phyloP scores from a whole-genome alignment of 1,140 invertebrate genomes.

The Drosophila suzukii region DNA sequence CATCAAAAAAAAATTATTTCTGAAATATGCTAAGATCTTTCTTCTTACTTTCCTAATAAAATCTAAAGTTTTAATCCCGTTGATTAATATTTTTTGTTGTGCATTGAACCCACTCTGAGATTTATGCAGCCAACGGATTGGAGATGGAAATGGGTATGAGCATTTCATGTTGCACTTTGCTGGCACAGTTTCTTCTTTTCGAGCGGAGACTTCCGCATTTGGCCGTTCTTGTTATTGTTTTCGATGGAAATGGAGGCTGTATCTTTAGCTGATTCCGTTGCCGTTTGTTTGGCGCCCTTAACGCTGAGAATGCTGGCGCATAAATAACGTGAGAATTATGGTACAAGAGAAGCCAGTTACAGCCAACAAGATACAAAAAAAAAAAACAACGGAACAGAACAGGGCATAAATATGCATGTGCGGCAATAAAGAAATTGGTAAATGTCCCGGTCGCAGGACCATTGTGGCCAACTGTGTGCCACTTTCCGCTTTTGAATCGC shows the following conservation, averaged over 20 bases:
- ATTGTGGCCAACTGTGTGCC: constrained; percentile 58
- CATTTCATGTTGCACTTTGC: constrained; percentile 78
- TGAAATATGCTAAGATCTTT: no score
- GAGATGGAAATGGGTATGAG: constrained; percentile 56
- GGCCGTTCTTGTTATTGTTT: constrained; percentile 46
- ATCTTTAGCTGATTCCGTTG: constrained; percentile 15
- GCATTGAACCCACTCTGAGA: constrained; percentile 33
- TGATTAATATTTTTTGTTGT: constrained; percentile 12
- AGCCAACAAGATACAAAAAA: constrained; percentile 9
- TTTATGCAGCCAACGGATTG: constrained; percentile 68
- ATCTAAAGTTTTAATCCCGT: no score
- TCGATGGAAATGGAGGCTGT: constrained; percentile 6
- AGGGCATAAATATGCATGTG: constrained; percentile 74
- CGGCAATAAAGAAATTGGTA: constrained; percentile 79
- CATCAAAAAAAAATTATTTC: no score
- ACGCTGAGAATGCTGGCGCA: constrained; percentile 61
- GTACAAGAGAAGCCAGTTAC: constrained; percentile 62
- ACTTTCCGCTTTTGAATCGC: constrained; percentile 47
- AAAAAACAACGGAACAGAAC: constrained; percentile 19
- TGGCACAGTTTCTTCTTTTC: constrained; percentile 70
- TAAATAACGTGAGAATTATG: constrained; percentile 82
- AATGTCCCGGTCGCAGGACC: constrained; percentile 65
- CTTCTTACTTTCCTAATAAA: no score
- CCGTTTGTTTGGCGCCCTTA: constrained; percentile 65
- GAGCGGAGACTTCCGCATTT: constrained; percentile 75